phyloP scores from a whole-genome alignment of 2,113 vertebrate species.

The Grammomys surdaster region DNA sequence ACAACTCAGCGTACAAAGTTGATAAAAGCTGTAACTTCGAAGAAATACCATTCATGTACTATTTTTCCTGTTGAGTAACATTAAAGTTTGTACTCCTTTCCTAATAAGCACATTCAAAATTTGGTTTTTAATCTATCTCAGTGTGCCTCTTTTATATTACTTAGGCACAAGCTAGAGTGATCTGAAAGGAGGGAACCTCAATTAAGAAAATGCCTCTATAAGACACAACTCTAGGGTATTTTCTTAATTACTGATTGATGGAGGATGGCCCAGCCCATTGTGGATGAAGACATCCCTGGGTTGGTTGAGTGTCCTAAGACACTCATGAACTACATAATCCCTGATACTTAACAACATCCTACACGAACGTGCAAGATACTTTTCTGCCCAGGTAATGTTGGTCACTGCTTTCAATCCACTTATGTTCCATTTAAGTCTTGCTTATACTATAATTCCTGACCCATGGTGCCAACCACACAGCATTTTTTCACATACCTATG shows the following conservation, averaged over 20 bases:
- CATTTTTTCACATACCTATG: not conserved
- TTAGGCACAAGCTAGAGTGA: not conserved
- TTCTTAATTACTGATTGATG: not conserved
- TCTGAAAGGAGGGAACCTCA: not conserved
- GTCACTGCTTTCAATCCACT: not conserved
- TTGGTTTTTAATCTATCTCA: not conserved
- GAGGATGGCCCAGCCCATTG: not conserved
- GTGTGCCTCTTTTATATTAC: not conserved
- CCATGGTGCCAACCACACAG: not conserved
- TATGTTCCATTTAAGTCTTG: not conserved
- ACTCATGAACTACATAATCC: not conserved
- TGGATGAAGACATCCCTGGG: not conserved
- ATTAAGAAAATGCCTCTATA: not conserved
- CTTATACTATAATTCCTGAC: not conserved
- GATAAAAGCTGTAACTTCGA: not conserved
- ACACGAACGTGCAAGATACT: not conserved
- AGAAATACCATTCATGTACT: not conserved
- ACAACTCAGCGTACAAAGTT: not conserved
- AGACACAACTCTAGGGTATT: not conserved
- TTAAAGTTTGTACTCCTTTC: not conserved
- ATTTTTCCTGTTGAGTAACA: not conserved
- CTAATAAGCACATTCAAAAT: not conserved
- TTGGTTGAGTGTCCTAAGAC: not conserved
- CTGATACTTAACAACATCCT: not conserved
- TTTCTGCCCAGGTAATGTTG: constrained; percentile 6